Base-by-base conservation (phyloP, 2,113 vertebrate genomes). In the Myxocyprinus asiaticus region DNA sequence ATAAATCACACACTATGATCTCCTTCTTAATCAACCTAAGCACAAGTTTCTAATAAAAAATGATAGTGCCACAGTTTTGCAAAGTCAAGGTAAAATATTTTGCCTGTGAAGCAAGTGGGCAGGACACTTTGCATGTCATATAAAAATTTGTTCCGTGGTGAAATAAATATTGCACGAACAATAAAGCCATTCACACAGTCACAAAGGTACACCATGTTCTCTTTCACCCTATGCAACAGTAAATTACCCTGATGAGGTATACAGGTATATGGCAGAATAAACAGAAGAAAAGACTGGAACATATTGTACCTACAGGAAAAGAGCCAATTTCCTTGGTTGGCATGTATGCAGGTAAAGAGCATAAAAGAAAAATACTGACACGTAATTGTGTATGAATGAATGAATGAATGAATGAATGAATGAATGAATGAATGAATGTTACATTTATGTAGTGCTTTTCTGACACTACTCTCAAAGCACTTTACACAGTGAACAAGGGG, bases 41-140 rank as follows among this genome's bases (percentile, higher is more conserved):
- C 84, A 88, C 87, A 84, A 68, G 87, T 78, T 17, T 64, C 78
- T 73, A 88, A 89, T 90, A 88, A 90, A 90, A 89, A 47, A 86
- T 74, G 65, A 83, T 75, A 82, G 79, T 77, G 58, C 79, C 82
- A 86, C 84, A 88, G 81, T 88, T 87, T 82, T 88, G 86, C 85
- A 90, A 88, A 90, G 87, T 88, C 88, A 88, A 84, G 80, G 79
- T 86, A 86, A 91, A 90, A 89, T 88, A 88, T 90, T 91, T 81
- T 84, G 78, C 78, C 86, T 63, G 83, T 85, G 83, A 88, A 88
- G 75, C 44, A 78, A 76, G 70, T 81, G 81, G 17, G 67, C 84
- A 84, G 83, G 89, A 87, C 87, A 89, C 88, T 92, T 90, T 91
- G 85, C 85, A 88, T 87, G 89, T 88, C 91, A 91, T 83, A 91